Evolutionary conservation across 2,113 vertebrate species (phyloP).

Genomic region (Aegotheles bennettii): DNA sequence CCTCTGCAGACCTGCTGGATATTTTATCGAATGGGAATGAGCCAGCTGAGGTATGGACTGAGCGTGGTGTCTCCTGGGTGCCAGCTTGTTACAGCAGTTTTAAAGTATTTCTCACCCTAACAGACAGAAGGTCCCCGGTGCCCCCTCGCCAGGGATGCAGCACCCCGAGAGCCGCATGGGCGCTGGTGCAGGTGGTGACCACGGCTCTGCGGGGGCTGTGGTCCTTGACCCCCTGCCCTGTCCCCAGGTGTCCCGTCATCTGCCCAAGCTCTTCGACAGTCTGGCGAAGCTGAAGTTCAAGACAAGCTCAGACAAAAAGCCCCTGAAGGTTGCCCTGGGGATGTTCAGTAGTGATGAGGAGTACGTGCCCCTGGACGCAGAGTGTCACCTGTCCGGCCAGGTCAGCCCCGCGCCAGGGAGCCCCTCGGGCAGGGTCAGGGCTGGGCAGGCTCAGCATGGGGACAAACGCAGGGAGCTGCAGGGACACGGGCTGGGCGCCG

Average conservation of each 20-base stretch:
- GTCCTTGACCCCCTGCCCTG: not conserved
- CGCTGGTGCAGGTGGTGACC: not conserved
- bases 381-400: conserved; percentile 73
- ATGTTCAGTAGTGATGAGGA: conserved; percentile 77
- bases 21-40: conserved; percentile 76
- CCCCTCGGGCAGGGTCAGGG: fast-evolving
- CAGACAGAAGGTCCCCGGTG: fast-evolving
- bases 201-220: fast-evolving
- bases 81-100: not conserved
- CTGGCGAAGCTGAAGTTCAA: conserved; percentile 72
- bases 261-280: conserved; percentile 75
- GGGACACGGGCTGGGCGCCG: fast-evolving
- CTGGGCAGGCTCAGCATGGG: fast-evolving
- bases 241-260: conserved; percentile 70
- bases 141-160: not conserved
- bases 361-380: conserved; percentile 51
- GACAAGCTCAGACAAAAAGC: not conserved
- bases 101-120: not conserved
- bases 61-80: not conserved
- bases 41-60: conserved; percentile 63
- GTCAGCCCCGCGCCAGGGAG: not conserved
- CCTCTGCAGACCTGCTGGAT: conserved; percentile 76
- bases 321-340: conserved; percentile 50
- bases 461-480: not conserved
- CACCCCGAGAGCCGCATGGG: fast-evolving